Evolutionary conservation across 1,140 invertebrate species (phyloP), one percentile per base, ranked within the genome.

Genomic region (Drosophila azteca): DNA sequence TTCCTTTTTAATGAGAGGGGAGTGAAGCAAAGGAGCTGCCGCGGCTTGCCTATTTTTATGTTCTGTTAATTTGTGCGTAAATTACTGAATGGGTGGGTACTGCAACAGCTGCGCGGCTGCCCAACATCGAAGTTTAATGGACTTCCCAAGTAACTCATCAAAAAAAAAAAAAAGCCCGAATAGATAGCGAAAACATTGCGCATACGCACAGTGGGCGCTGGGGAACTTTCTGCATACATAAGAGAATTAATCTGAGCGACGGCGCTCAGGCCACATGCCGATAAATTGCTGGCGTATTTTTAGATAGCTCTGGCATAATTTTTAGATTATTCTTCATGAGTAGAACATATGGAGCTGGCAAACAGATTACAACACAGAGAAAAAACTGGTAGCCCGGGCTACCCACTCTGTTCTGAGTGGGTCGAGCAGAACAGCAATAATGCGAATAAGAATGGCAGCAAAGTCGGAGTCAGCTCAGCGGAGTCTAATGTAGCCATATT

Each of bases 301-400:
- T 70, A 82, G 67, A 69, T 50, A 44, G 44, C 59, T 58, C 26
- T 43, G 68, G 71, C 71, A 88, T 88, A 88, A 88, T 88, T 88
- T 83, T 61, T 78, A 62, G 79, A 88, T 88, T 88, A 83, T 49
- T 88, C 55, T 81, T 77, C 63, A 77, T 87, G 66, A 77, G 62
- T 45, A 35, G 62, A 88, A 50, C 83, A 88, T 88, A 88, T 88
- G 83, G 76, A 49, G 57, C 48, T 15, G 39, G 35, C 24, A 58
- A 41, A 41, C 31, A 63, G 53, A 59, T 24, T 59, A 41, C 17
- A 75, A 35, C 24, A 43, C 24, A 53, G 48, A 63, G 57, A 53
- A 64, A 52, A 63, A 80, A 71, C 39, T 71, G 49, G 44, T 49
- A 44, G 48, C 57, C 50, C 20, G 54, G 68, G 49, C 66, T 0